These are phyloP conservation scores for Pelochelys cantorii DNA, from an alignment of 2,797 vertebrate genomes.

Conservation along the genomic window DNA sequence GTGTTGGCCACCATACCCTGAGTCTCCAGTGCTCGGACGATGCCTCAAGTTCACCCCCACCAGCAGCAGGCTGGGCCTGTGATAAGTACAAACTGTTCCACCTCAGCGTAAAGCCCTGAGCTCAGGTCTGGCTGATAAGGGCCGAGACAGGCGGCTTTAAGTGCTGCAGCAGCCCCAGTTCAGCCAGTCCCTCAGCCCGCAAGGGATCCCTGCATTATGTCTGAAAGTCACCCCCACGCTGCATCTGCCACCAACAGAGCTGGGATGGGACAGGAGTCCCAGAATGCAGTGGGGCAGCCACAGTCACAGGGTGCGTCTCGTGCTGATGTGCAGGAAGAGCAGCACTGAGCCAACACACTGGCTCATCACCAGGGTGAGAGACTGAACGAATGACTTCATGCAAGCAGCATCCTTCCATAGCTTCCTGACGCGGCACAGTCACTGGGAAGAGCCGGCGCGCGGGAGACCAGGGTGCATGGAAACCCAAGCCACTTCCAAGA, in stretches of 20 bases:
- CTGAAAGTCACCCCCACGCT: neutral
- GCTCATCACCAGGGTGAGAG: neutral
- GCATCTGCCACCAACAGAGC: neutral
- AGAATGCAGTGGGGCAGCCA: neutral
- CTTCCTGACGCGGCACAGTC: rapidly evolving
- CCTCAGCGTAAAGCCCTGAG: neutral
- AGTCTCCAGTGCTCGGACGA: neutral
- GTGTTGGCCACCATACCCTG: neutral
- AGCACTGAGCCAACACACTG: neutral
- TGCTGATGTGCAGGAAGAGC: neutral
- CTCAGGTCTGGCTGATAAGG: neutral
- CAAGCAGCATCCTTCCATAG: neutral
- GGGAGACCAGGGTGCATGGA: neutral
- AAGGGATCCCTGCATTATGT: neutral
- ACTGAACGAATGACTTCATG: neutral
- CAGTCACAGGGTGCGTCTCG: neutral
- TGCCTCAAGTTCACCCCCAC: neutral
- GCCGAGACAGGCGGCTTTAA: neutral
- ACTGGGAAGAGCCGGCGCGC: neutral
- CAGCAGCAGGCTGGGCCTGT: neutral
- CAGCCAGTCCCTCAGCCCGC: neutral
- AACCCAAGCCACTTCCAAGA: neutral
- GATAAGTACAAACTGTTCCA: neutral
- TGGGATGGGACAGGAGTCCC: neutral
- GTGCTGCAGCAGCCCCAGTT: neutral